These are phyloP conservation scores for Magallana gigas DNA, from an alignment of 1,140 invertebrate genomes.

Conservation along the genomic window DNA sequence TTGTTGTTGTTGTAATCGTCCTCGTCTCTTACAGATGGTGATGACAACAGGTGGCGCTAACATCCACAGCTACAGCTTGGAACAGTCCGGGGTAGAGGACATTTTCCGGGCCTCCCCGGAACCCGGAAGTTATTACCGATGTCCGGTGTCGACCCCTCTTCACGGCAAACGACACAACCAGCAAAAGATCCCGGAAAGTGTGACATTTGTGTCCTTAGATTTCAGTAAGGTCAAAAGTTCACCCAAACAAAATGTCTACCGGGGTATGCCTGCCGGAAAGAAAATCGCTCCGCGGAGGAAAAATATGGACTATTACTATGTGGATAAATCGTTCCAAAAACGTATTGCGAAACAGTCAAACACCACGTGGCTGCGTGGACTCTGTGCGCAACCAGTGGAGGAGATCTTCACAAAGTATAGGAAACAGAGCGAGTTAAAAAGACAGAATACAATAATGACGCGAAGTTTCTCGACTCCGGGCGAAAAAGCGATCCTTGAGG, in stretches of 20 bases:
- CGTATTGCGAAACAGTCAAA: slow-evolving; percentile 47
- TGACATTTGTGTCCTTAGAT: slow-evolving; percentile 57
- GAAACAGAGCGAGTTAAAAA: slow-evolving; percentile 40
- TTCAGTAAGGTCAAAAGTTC: slow-evolving; percentile 53
- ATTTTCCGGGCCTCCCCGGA: slow-evolving; percentile 51
- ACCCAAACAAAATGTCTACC: slow-evolving; percentile 43
- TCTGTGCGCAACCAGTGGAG: slow-evolving; percentile 53
- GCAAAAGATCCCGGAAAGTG: slow-evolving; percentile 56
- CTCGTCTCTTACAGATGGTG: slow-evolving; percentile 52
- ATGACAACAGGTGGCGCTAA: slow-evolving; percentile 48
- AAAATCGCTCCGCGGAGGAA: slow-evolving; percentile 46
- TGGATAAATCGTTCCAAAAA: slow-evolving; percentile 56
- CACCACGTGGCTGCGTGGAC: slow-evolving; percentile 46
- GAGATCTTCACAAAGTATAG: slow-evolving; percentile 58
- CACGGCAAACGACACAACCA: slow-evolving; percentile 41
- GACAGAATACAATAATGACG: slow-evolving; percentile 26
- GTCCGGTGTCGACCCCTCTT: slow-evolving; percentile 55
- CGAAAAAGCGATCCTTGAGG: slow-evolving; percentile 49
- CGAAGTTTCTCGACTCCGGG: slow-evolving; percentile 49
- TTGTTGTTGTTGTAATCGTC: too few species aligned
- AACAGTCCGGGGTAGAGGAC: slow-evolving; percentile 33
- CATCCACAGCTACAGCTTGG: not conserved
- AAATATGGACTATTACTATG: slow-evolving; percentile 60
- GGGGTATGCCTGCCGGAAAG: slow-evolving; percentile 27
- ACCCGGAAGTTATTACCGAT: slow-evolving; percentile 50